These are phyloP conservation scores for Physella acuta DNA, from an alignment of 1,140 invertebrate genomes.

Conservation along the genomic window DNA sequence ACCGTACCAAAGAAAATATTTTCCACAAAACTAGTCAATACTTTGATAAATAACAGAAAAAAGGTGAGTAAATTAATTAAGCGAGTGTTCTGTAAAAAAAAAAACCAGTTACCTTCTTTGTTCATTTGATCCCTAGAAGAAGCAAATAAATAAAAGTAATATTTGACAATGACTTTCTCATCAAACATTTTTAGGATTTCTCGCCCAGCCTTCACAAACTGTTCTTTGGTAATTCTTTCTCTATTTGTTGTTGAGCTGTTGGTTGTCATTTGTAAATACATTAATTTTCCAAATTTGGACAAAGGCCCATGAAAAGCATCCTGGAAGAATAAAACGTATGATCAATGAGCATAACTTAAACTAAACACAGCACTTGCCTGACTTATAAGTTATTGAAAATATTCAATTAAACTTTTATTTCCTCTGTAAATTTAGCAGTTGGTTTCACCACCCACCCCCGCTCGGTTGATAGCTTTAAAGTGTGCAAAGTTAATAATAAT, in stretches of 20 bases:
- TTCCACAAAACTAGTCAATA: background rate
- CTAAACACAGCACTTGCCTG: background rate
- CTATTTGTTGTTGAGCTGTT: conserved; percentile 29
- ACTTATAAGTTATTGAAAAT: too few relatives aligned
- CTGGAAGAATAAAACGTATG: too few relatives aligned
- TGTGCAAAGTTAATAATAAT: too few relatives aligned
- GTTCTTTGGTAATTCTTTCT: conserved; percentile 50
- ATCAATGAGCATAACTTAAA: too few relatives aligned
- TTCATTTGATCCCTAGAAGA: conserved; percentile 43
- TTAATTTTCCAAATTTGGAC: conserved; percentile 49
- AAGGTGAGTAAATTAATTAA: too few relatives aligned
- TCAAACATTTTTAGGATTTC: conserved; percentile 48
- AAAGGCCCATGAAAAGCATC: conserved; percentile 54
- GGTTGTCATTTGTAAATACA: conserved; percentile 45
- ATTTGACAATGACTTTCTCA: conserved; percentile 45
- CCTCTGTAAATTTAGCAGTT: too few relatives aligned
- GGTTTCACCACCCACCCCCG: too few relatives aligned
- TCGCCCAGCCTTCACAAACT: conserved; percentile 52
- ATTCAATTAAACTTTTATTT: too few relatives aligned
- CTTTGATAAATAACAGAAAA: too few relatives aligned
- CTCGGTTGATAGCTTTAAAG: too few relatives aligned
- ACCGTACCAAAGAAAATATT: too few relatives aligned
- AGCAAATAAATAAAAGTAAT: conserved; percentile 54
- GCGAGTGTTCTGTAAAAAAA: too few relatives aligned
- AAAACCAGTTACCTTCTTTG: conserved; percentile 53